Base-by-base conservation (phyloP, 2,797 vertebrate genomes). In the Sarcophilus harrisii region DNA sequence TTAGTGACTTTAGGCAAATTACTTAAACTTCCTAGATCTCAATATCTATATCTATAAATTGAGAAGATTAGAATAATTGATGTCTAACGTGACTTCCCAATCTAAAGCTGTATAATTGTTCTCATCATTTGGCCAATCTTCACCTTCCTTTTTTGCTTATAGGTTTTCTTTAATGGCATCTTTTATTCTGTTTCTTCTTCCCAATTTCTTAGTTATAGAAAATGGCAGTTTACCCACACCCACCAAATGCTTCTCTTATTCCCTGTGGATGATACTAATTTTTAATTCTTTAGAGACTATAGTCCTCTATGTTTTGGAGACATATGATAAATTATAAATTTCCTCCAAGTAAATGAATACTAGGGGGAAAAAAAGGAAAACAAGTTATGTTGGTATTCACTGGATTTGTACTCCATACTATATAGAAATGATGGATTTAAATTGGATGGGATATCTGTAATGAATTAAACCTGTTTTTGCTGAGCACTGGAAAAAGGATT, bases 401-500 rank as follows among this genome's bases (percentile, higher is more conserved):
- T 73, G 66, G 66, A 73, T 38, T 73, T 73, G n/a, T n/a, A 73
- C 66, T 73, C 66, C n/a, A 24, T 38, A 24, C 66, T 73, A 38
- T 73, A 38, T n/a, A 38, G 18, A 6, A 73, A 73, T 73, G 66
- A 73, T 73, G 66, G 66, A 73, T 73, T 73, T 73, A 73, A 73
- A 73, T 73, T 73, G 66, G 6, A 73, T 73, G n/a, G 66, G 66
- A 28, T 49, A 66, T 90, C 92, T 95, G 58, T 95, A 6, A 92
- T 95, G 96, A 30, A 49, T 28, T 95, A 0, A 95, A 92, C 90
- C 49, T 92, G 6, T 91, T 58, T 73, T 95, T 59, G 45, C 11
- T 89, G 18, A 21, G 94, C 1, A 6, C 12, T 38, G 24, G 60
- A 32, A 92, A 96, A 96, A 97, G 10, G 45, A 97, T 13, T 32